Evolutionary conservation across 2,888 invertebrate genomes (phyloP).

Genomic region (Synergus itoensis): DNA sequence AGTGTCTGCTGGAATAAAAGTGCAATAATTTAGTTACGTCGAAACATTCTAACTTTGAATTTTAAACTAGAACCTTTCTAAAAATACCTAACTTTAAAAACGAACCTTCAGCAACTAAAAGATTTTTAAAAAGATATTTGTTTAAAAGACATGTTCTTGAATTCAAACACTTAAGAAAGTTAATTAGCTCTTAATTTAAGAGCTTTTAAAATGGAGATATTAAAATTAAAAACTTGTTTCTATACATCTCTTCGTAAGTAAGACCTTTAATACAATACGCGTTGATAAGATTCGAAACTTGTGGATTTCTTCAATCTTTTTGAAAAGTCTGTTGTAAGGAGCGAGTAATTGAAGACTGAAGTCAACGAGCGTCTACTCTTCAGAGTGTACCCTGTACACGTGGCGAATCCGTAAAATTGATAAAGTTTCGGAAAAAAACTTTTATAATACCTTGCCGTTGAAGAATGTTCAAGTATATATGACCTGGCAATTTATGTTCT

Average conservation of each 20-base stretch:
- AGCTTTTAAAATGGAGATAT: too few species aligned
- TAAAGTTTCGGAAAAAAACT: conserved; percentile 75
- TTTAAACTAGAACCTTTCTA: too few species aligned
- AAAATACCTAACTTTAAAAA: too few species aligned
- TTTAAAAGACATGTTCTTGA: too few species aligned
- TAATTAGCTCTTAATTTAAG: too few species aligned
- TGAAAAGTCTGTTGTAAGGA: conserved; percentile 46
- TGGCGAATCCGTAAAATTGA: conserved; percentile 76
- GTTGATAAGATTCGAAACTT: conserved; percentile 35
- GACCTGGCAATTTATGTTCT: conserved; percentile 73
- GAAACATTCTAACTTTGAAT: too few species aligned
- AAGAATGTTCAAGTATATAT: conserved; percentile 74
- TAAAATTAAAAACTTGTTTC: background rate
- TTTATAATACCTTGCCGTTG: conserved; percentile 73
- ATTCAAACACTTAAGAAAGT: too few species aligned
- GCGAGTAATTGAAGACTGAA: conserved; percentile 59
- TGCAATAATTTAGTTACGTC: too few species aligned
- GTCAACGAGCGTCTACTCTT: conserved; percentile 58
- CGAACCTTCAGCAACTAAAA: too few species aligned
- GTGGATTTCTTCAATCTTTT: conserved; percentile 50
- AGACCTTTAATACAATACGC: background rate
- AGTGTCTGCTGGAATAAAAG: too few species aligned
- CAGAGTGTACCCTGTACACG: conserved; percentile 55
- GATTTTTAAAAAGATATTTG: too few species aligned
- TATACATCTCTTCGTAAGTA: background rate